Evolutionary conservation across 1,140 invertebrate genomes (phyloP).

Genomic region (Orius insidiosus): DNA sequence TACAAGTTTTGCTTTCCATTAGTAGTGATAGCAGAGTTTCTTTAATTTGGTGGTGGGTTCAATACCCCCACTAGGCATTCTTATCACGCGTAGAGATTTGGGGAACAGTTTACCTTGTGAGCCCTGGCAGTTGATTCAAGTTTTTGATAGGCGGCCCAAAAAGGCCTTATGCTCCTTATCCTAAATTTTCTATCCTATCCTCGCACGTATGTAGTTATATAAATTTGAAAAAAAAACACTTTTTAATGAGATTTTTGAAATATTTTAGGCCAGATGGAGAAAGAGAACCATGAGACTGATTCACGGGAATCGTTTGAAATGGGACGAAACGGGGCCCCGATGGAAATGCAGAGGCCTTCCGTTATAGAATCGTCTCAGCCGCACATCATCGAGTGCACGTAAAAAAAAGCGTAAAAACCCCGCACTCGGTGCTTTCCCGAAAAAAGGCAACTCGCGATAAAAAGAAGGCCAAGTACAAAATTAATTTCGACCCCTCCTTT

Average conservation of each 20-base stretch:
- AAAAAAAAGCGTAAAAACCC: slow-evolving; percentile 24
- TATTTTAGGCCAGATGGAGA: slow-evolving; percentile 24
- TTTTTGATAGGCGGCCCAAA: too few species aligned
- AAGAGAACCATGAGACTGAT: slow-evolving; percentile 27
- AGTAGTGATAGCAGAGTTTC: too few species aligned
- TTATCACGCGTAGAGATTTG: too few species aligned
- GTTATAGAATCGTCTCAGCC: slow-evolving; percentile 64
- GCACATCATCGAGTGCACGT: slow-evolving; percentile 75
- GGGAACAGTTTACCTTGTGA: too few species aligned
- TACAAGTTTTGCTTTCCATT: too few species aligned
- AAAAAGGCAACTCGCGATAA: not conserved
- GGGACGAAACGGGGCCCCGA: slow-evolving; percentile 14
- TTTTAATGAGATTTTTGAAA: slow-evolving; percentile 7
- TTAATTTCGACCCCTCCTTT: not conserved
- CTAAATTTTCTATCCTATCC: slow-evolving; percentile 1
- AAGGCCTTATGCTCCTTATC: too few species aligned
- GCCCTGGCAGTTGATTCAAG: too few species aligned
- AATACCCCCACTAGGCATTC: too few species aligned
- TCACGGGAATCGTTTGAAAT: slow-evolving; percentile 24
- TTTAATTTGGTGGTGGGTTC: too few species aligned
- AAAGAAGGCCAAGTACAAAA: not conserved
- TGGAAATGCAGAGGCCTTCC: slow-evolving; percentile 30
- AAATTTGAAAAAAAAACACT: too few species aligned
- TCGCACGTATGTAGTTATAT: not conserved
- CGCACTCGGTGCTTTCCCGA: too few species aligned